Conservation (phyloP, 2,113 vertebrate species). For the Serinus canaria region DNA sequence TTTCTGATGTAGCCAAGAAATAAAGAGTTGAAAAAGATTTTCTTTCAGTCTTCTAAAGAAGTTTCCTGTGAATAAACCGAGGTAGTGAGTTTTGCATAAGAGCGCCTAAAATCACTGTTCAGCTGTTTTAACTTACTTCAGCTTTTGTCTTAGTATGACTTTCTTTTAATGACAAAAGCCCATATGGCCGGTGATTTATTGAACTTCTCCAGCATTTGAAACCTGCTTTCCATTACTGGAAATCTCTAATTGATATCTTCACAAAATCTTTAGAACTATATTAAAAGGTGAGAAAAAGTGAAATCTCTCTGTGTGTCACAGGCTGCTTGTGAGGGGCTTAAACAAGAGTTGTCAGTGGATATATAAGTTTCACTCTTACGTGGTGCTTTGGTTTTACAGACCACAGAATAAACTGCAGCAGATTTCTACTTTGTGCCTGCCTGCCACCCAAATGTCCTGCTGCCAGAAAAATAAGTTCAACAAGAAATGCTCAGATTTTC, state of each 20-base stretch:
- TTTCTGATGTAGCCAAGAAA: slow-evolving; percentile 39
- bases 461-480: neutral
- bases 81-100: slow-evolving; percentile 19
- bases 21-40: slow-evolving; percentile 4
- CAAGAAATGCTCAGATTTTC: neutral
- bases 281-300: neutral
- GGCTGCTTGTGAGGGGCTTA: neutral
- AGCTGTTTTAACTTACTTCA: slow-evolving; percentile 2
- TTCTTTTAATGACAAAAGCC: slow-evolving; percentile 36
- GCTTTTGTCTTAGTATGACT: neutral
- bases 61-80: slow-evolving; percentile 40
- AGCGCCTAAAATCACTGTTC: neutral
- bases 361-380: neutral
- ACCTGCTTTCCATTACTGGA: neutral
- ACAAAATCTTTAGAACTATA: neutral
- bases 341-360: neutral
- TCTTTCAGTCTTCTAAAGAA: slow-evolving; percentile 28
- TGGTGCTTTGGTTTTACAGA: neutral
- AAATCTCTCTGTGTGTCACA: neutral
- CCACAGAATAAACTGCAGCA: neutral
- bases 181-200: neutral
- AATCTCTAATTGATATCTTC: neutral
- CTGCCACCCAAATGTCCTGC: neutral
- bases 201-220: neutral
- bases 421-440: neutral